These are phyloP conservation scores for Mastomys coucha DNA, from an alignment of 2,113 vertebrate species.

Conservation along the genomic window DNA sequence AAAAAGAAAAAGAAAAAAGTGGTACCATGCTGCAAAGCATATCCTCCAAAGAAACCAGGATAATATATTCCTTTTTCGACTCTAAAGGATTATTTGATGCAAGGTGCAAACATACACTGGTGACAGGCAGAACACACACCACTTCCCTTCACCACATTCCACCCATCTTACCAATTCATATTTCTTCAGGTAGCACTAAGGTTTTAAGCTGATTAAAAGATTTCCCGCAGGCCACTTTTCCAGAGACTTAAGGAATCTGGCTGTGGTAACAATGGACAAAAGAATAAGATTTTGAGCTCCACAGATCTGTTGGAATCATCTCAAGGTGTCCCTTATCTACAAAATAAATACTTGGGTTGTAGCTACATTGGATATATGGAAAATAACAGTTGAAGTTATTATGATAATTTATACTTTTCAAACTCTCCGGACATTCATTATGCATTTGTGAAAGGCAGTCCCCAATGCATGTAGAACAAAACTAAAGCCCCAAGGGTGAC, in stretches of 20 bases:
- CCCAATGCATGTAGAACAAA: conserved; percentile 15
- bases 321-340: neutral
- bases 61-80: neutral
- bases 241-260: neutral
- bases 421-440: neutral
- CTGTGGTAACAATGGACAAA: conserved; percentile 30
- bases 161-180: neutral
- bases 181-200: neutral
- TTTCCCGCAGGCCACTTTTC: neutral
- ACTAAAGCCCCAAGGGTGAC: neutral
- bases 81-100: neutral
- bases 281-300: neutral
- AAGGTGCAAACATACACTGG: neutral
- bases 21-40: neutral
- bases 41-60: neutral
- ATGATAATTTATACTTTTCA: neutral
- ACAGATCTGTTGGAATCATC: neutral
- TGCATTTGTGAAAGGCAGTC: neutral
- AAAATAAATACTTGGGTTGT: neutral
- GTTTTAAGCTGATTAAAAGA: conserved; percentile 38
- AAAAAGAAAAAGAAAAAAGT: neutral
- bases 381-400: conserved; percentile 16
- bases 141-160: neutral
- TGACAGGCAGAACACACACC: neutral
- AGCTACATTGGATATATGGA: neutral